Evolutionary conservation across 2,888 invertebrate species (phyloP), one percentile per base, ranked within the genome.

Genomic region (Euclidia mi): DNA sequence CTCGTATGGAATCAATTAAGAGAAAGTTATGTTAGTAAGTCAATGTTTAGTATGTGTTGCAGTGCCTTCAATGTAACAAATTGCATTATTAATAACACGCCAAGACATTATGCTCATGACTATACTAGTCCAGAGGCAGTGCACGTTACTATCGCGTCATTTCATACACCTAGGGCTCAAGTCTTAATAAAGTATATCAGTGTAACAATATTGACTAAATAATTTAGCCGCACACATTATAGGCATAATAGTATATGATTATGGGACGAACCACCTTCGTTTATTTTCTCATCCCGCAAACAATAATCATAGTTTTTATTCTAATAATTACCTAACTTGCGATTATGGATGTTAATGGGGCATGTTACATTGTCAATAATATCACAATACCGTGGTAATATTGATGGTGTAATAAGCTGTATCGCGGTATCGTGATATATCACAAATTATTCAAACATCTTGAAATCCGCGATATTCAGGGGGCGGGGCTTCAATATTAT

Each of bases 21-120:
- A 59, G 72, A 72, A 68, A 68, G 72, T 69, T 37, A 35, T 56
- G 46, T 58, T 50, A 63, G 46, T 58, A 47, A 63, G 51, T 64
- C 14, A 48, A 18, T 68, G 48, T 60, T 59, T 64, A 59, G 43
- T 56, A 56, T 51, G 56, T 68, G 34, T 44, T 41, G 60, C 45
- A 65, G 60, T 48, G 60, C 47, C 31, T 14, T 38, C 41, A 35
- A 17, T 55, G 42, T 65, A 48, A 35, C 65, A 64, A 58, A 55
- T 41, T 69, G 70, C 59, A 55, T 69, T 66, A 69, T 57, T 53
- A 66, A 69, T 65, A 62, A 34, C 44, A 51, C 56, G 53, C 14
- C 14, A 34, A 34, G 9, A 2, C 34, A 50, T n/a, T n/a, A 49
- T 46, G 57, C 43, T 15, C 35, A 11, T 15, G 11, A 11, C 11